Evolutionary conservation across 2,797 vertebrate species (phyloP).

Genomic region (Luscinia megarhynchos): DNA sequence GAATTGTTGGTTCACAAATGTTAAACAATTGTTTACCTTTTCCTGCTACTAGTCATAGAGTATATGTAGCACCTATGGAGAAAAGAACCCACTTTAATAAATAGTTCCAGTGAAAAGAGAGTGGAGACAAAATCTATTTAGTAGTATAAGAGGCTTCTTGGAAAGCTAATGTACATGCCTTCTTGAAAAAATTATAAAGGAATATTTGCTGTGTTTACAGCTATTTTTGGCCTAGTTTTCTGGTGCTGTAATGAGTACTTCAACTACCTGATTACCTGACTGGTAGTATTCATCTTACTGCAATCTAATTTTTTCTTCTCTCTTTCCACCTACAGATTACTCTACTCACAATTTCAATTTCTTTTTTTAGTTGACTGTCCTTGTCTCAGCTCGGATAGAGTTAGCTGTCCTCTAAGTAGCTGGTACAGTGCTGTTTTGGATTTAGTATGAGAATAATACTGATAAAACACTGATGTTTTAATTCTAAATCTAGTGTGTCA

Average conservation of each 20-base stretch:
- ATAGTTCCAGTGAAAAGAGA: background rate
- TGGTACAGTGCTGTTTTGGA: background rate
- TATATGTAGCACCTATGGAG: background rate
- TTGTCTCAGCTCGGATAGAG: background rate
- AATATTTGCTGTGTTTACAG: background rate
- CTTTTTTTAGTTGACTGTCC: background rate
- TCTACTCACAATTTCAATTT: background rate
- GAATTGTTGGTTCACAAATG: background rate
- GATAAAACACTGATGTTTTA: background rate
- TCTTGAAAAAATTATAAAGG: background rate
- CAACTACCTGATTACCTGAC: background rate
- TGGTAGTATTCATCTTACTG: background rate
- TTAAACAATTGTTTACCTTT: background rate
- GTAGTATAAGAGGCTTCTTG: background rate
- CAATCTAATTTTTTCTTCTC: background rate
- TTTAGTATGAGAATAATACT: background rate
- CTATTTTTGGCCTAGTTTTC: background rate
- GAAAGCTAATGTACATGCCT: background rate
- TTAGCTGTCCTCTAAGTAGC: background rate
- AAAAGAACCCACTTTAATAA: background rate
- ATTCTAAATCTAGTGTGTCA: background rate
- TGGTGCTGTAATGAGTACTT: background rate
- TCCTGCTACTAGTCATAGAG: background rate
- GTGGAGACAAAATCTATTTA: background rate
- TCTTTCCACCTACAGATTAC: background rate